Base-by-base conservation (phyloP, 2,888 invertebrate species). In the Macaria liturata region DNA sequence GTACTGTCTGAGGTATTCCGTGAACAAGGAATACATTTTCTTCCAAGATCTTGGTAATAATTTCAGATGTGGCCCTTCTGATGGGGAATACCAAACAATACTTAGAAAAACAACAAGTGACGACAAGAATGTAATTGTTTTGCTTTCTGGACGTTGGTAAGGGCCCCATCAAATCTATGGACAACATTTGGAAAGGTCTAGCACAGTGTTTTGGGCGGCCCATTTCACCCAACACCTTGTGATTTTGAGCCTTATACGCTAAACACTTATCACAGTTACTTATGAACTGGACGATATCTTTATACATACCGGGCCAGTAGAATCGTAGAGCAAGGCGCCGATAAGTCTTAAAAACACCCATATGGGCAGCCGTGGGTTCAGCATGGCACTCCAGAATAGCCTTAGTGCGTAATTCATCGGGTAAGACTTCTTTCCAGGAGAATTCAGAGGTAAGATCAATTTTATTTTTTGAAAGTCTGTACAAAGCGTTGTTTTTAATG, bases 21-120 rank as follows among this genome's bases (percentile, higher is more conserved):
- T 74, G 74, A 0, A 72, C 54, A 0, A 75, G 32, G 37, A 76
- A 71, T 4, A 76, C 64, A 0, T 46, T 8, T 4, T 74, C 59
- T 47, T 73, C 71, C 1, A 65, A 42, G 9, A 39, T 49, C 50
- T 54, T 54, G 30, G 32, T n/a, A 1, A 68, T 20, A 4, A 45
- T 9, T 0, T 53, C 56, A 0, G 65, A 42, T 9, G 64, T 68
- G 20, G 71, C 71, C 6, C 60, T 20, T 6, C 54, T 40, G 0
- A 70, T 39, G 0, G 70, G 68, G 46, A 70, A 69, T 0, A 66
- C 4, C 0, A 63, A 8, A 9, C 64, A 69, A 40, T 61, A 73
- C 57, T 71, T 66, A 3, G 63, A 62, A 40, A 69, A 71, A 39
- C 67, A 69, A 47, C 69, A 69, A 0, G 59, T 64, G 0, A 68